Conservation (phyloP, 2,888 invertebrate genomes). For the Hirtodrosophila trivittata region DNA sequence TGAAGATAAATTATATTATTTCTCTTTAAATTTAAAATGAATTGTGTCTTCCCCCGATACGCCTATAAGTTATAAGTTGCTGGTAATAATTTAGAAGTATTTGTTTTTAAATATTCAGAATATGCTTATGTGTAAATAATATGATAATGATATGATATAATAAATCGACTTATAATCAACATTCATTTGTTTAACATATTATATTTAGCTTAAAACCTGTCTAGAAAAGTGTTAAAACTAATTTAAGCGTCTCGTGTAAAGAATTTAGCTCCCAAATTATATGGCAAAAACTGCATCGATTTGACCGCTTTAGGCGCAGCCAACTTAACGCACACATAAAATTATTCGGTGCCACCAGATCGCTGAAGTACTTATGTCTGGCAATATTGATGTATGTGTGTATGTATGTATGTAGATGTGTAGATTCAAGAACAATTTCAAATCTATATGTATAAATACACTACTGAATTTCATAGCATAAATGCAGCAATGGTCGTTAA, state of each 20-base stretch:
- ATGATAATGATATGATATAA: constrained; percentile 11
- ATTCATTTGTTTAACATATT: constrained; percentile 25
- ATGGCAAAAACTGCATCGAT: constrained; percentile 51
- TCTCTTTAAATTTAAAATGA: no score
- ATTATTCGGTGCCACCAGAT: constrained; percentile 6
- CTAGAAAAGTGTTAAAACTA: constrained; percentile 33
- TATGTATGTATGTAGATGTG: neutral
- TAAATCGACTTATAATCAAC: constrained; percentile 38
- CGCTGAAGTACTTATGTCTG: neutral
- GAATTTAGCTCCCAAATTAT: constrained; percentile 43
- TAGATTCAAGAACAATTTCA: neutral
- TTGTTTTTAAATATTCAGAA: no score
- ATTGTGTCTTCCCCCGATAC: no score
- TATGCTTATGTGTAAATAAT: no score
- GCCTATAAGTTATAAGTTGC: no score
- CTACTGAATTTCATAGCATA: constrained; percentile 13
- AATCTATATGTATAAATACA: neutral
- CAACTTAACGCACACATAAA: neutral
- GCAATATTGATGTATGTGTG: neutral
- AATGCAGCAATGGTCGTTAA: constrained; percentile 28
- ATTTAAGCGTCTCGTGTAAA: constrained; percentile 52
- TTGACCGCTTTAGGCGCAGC: neutral
- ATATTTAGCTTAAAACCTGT: constrained; percentile 4
- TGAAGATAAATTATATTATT: no score
- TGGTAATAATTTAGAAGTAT: no score